Evolutionary conservation across 1,140 invertebrate species (phyloP), one percentile per base, ranked within the genome.

Genomic region (Sogatella furcifera): DNA sequence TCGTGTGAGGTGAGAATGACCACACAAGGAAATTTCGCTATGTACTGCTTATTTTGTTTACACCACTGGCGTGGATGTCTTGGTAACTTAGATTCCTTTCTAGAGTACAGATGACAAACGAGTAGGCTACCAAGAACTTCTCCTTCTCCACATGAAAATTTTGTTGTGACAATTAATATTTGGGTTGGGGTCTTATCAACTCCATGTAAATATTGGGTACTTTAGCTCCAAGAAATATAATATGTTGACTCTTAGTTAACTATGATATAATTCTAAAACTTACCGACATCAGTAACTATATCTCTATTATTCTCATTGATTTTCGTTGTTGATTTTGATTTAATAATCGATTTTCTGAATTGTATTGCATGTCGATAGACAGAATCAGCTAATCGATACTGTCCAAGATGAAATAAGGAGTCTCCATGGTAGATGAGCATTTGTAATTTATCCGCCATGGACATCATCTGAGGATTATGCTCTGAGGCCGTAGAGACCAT

Each of bases 361-460:
- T 84, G 82, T 8, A 89, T 69, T 6, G 83, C 82, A 70, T 82
- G 82, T 62, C 77, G 79, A 66, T 85, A 89, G 14, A 81, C 73
- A 65, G 79, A 78, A 72, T 88, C 86, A 17, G 86, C 84, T 69
- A 82, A 81, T 41, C 79, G 70, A 70, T 82, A 86, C 65, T 88
- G 81, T 60, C 78, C 76, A 2, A 80, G 65, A 38, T 84, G 75
- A 71, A 80, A 86, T 41, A 85, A 73, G 17, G 86, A 81, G 68
- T 88, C 82, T 3, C 80, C 86, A 71, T 83, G 82, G 68, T 81
- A 84, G 42, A 84, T 78, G 54, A 81, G 78, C 22, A 81, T 77
- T 64, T 86, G 81, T 65, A 84, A 85, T 68, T 83, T 84, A 43
- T 76, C 74, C 34, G 77, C 68, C 5, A 78, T 71, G 10, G 75